Base-by-base conservation (phyloP, 2,113 vertebrate species). In the Nematolebias whitei region DNA sequence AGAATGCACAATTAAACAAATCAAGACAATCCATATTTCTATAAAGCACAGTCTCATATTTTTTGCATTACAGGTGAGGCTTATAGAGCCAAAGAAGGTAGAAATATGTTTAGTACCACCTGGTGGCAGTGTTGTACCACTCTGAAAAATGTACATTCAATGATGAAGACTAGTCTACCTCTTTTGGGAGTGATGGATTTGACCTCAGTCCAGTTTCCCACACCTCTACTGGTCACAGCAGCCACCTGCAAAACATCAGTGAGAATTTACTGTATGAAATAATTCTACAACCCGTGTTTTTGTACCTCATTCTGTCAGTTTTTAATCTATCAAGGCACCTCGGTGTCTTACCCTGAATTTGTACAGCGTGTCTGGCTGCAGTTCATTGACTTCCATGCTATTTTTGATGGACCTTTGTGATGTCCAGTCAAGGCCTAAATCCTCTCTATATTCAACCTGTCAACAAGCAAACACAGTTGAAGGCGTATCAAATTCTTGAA, bases 171-270 rank as follows among this genome's bases (percentile, higher is more conserved):
- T 6, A 8, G 2, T 82, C 88, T 89, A 92, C 95, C 96, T 95
- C 94, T 95, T 20, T 90, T 39, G 3, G 96, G 97, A 63, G 90
- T 95, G 49, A 99, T 95, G 76, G 94, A 94, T 87, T 97, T 99
- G 22, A 94, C 75, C 53, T 96, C 95, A 0, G 94, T 95, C 96
- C 97, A 99, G 40, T 97, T 98, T 29, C 97, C 97, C 14, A 96
- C 91, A 3, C 97, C 97, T 69, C 95, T 93, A 80, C 96, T 95
- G 41, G 97, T 99, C 48, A 98, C 96, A 0, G 97, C 97, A 61
- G 97, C 95, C 87, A 98, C 97, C 98, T 99, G 91, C 13, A 9
- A 15, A 41, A 54, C 55, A 83, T 15, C 26, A 6, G n/a, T 0
- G 2, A 61, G 19, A 12, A 16, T 18, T 1, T 23, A 24, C 5